Evolutionary conservation across 2,797 vertebrate genomes (phyloP), one percentile per base, ranked within the genome.

Genomic region (Micrastur ruficollis): DNA sequence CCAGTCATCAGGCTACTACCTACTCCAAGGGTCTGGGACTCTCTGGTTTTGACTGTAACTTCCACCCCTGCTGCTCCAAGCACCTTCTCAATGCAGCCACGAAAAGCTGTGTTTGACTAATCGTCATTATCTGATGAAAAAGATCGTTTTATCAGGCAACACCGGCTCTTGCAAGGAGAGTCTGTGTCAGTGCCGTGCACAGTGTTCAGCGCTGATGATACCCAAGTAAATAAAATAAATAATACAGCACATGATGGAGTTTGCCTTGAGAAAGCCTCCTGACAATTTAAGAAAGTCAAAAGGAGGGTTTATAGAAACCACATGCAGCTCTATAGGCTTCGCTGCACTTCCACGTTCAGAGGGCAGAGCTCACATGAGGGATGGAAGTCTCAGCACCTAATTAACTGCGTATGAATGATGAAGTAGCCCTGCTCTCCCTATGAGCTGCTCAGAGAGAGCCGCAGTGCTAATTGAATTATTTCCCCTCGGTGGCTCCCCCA

Each of bases 181-280:
- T 5, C 29, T 6, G 66, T 1, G 1, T 5, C 3, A 11, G 67
- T 1, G 47, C 49, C n/a, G 4, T 3, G 67, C 50, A 3, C 4
- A 1, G 66, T 5, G 5, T 11, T 14, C 59, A 2, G 34, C 4
- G 12, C 50, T 1, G 61, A 25, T 1, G 61, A 22, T 8, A 4
- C 4, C 1, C 53, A 8, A 20, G 74, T 7, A 23, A 61, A 20
- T 34, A 23, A 16, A 55, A 23, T 4, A 10, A n/a, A 6, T 20
- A 55, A 44, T 9, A 4, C 15, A 6, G 49, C 50, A 3, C 15
- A 6, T 1, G n/a, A 5, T 1, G 50, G 81, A 16, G 58, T 9
- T 8, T 15, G 66, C 74, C 67, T 36, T 1, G 8, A 47, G 61
- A 26, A 68, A 67, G 27, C 53, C 70, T 32, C 89, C 42, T 5